Evolutionary conservation across 1,140 invertebrate species (phyloP), one percentile per base, ranked within the genome.

Genomic region (Psilanteris sp.): DNA sequence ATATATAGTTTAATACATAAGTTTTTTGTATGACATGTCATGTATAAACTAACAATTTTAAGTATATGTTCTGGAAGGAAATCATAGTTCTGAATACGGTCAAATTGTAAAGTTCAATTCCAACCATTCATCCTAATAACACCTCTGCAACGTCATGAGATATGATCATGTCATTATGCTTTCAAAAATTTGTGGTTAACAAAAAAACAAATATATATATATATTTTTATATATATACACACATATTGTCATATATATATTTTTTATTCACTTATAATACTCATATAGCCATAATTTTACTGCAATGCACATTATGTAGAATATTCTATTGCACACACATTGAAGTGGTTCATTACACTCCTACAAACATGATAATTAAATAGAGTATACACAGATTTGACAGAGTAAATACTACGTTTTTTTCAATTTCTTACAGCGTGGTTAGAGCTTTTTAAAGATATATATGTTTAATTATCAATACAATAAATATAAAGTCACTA

Each of bases 401-500:
- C 83, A 85, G 78, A 88, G 83, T 86, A 87, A 78, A 83, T 87
- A 86, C 83, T 83, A 87, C 80, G 72, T 82, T 82, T 82, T 79
- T 80, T 80, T 79, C n/a, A 4, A 15, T 10, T 44, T 44, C 24
- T 22, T 29, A 9, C 15, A 67, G 64, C 61, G 79, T 75, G 77
- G 84, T 85, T 84, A 83, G 81, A 80, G 83, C 81, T 82, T 77
- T 78, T 86, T 85, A 80, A 79, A 85, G n/a, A n/a, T n/a, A n/a
- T n/a, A n/a, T n/a, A n/a, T n/a, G n/a, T n/a, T n/a, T 87, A 87
- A 81, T 85, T 87, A 86, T 84, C 78, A 83, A 81, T 87, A 80
- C 81, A 84, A 85, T 82, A 81, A 80, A n/a, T n/a, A 80, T 83
- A 77, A 78, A 81, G 73, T 78, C 78, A 64, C 77, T 83, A 85